phyloP scores from a whole-genome alignment of 2,113 vertebrate species.

The Corythoichthys intestinalis region DNA sequence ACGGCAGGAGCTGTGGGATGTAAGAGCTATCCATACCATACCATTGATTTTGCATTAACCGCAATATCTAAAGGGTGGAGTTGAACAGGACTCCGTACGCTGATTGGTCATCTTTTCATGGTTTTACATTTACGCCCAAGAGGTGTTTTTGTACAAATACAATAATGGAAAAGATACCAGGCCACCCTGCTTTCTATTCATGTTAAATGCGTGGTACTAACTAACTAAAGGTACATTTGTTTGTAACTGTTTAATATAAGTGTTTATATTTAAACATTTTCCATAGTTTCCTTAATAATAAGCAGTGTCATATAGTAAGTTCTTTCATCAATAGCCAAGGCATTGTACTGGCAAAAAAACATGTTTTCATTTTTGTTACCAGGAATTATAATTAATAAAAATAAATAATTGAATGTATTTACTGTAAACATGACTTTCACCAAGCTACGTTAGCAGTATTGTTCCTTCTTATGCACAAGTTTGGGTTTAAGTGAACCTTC shows the following conservation, averaged over 20 bases:
- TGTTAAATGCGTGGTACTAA: too few species aligned
- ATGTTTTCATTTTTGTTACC: too few species aligned
- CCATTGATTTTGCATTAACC: neutral
- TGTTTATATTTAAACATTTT: too few species aligned
- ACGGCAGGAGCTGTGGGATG: neutral
- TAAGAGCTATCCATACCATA: neutral
- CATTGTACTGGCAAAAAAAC: too few species aligned
- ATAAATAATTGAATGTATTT: neutral
- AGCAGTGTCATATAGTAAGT: too few species aligned
- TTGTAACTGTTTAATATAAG: too few species aligned
- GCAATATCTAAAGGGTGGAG: neutral
- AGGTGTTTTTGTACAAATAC: neutral
- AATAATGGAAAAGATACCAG: too few species aligned
- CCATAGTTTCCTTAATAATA: too few species aligned
- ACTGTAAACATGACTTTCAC: neutral
- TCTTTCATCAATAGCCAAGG: too few species aligned
- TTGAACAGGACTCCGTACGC: neutral
- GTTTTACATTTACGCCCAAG: neutral
- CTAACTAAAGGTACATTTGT: too few species aligned
- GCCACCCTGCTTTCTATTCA: too few species aligned
- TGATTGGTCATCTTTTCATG: neutral
- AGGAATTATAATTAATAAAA: too few species aligned
- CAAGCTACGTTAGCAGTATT: neutral
- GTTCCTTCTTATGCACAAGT: neutral
- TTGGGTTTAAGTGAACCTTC: neutral